Evolutionary conservation across 2,888 invertebrate genomes (phyloP), one percentile per base, ranked within the genome.

Genomic region (Hypolimnas misippus): DNA sequence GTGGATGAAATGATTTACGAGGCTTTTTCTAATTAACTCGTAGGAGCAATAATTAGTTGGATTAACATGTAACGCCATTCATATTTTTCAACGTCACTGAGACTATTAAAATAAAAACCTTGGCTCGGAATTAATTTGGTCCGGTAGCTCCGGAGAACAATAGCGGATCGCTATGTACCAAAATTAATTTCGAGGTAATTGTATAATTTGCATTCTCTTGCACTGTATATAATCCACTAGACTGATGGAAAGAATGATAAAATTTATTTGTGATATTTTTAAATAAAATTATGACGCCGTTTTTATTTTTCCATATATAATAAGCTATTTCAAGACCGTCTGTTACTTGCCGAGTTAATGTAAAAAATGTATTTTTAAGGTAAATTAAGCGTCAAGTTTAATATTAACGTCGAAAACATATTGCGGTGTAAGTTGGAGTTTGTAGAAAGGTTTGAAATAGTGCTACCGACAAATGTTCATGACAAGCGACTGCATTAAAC

Each of bases 381-480:
- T 35, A 38, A 54, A 60, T 49, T 38, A 44, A 54, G 38, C 38
- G 21, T 46, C 53, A 49, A 65, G 50, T 61, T 64, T 57, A 52
- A 57, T 62, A 62, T 56, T 55, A 52, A 49, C 31, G 35, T 62
- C 55, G 46, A 62, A 63, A 63, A 59, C 59, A 65, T 55, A 65
- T 57, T 59, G 65, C 59, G 53, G 59, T 62, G 52, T 56, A 61
- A 63, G 60, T 57, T 46, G 44, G 63, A 63, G 66, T 71, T 71
- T 68, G 65, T 69, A 70, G 68, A 67, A 73, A 73, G 69, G 68
- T 74, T 78, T 83, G 81, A 85, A 87, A 85, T 85, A 87, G 83
- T 85, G 81, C 83, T 80, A 84, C 86, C 86, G 87, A 89, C 89
- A 89, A 89, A 89, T 89, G 89, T 89, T 88, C 85, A 84, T 86